A percentile compares a stretch with the other conserved stretches of the same genome.
These are phyloP conservation scores for Asteroscopus sphinx DNA, from an alignment of 2,888 invertebrate genomes.

Conservation along the genomic window DNA sequence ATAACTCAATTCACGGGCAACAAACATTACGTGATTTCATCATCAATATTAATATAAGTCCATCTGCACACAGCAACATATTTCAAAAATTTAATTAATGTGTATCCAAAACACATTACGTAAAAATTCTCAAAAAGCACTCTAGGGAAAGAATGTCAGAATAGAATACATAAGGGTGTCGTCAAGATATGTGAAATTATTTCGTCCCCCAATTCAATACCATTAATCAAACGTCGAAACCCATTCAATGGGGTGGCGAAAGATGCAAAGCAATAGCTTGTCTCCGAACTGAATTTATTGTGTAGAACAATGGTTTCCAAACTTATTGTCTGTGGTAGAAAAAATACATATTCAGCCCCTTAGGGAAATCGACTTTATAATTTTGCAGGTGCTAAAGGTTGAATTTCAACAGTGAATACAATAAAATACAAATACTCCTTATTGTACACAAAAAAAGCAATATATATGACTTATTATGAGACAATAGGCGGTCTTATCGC, in stretches of 20 bases:
- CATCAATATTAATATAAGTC: conserved; percentile 65
- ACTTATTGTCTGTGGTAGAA: conserved; percentile 55
- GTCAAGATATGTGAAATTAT: conserved; percentile 74
- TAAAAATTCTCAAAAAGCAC: conserved; percentile 54
- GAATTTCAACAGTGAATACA: too few relatives aligned
- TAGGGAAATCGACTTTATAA: conserved; percentile 27
- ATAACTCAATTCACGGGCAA: conserved; percentile 45
- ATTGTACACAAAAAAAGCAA: too few relatives aligned
- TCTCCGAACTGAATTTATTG: conserved; percentile 77
- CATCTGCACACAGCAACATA: conserved; percentile 25
- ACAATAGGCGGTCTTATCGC: too few relatives aligned
- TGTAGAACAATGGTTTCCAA: conserved; percentile 65
- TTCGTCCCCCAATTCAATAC: conserved; percentile 70
- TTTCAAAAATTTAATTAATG: conserved; percentile 58
- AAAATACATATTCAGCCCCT: conserved; percentile 31
- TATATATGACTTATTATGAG: too few relatives aligned
- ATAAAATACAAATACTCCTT: too few relatives aligned
- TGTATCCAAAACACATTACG: conserved; percentile 51
- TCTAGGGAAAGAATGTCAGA: conserved; percentile 54
- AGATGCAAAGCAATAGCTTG: conserved; percentile 81
- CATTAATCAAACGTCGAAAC: conserved; percentile 86
- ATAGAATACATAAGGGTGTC: conserved; percentile 62
- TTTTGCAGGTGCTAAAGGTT: conserved; percentile 2
- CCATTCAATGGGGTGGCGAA: conserved; percentile 86
- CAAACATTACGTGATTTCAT: conserved; percentile 41